A percentile compares a stretch with the other conserved stretches of the same genome.
Conservation (phyloP, 2,113 vertebrate species). For the Heptranchias perlo region DNA sequence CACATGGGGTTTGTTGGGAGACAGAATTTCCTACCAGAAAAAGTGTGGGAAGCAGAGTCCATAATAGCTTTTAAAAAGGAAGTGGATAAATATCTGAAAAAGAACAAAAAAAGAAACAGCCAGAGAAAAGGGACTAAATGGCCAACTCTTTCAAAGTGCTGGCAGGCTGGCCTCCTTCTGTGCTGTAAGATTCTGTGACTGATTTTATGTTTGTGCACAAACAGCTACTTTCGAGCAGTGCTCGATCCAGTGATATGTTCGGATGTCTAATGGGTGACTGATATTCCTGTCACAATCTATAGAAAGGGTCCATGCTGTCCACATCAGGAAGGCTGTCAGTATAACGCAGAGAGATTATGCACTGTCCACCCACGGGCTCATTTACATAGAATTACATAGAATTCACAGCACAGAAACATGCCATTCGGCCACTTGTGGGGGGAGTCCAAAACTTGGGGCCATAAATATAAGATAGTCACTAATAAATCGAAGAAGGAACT, state of each 20-base stretch:
- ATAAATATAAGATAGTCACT: not conserved
- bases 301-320: not conserved
- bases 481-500: not conserved
- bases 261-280: not conserved
- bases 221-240: not conserved
- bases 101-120: too few relatives aligned
- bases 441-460: not conserved
- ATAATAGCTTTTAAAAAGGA: not conserved
- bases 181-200: not conserved
- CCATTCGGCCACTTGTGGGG: not conserved
- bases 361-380: not conserved
- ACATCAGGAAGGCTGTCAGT: not conserved
- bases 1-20: not conserved
- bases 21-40: not conserved
- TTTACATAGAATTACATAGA: not conserved
- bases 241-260: not conserved
- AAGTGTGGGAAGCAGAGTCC: not conserved
- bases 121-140: too few relatives aligned
- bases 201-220: not conserved
- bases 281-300: not conserved
- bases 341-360: not conserved
- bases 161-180: not conserved
- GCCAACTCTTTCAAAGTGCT: not conserved
- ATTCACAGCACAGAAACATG: not conserved
- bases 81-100: not conserved